These are phyloP conservation scores for Leptocoma aspasia DNA, from an alignment of 2,113 vertebrate species.

Conservation along the genomic window DNA sequence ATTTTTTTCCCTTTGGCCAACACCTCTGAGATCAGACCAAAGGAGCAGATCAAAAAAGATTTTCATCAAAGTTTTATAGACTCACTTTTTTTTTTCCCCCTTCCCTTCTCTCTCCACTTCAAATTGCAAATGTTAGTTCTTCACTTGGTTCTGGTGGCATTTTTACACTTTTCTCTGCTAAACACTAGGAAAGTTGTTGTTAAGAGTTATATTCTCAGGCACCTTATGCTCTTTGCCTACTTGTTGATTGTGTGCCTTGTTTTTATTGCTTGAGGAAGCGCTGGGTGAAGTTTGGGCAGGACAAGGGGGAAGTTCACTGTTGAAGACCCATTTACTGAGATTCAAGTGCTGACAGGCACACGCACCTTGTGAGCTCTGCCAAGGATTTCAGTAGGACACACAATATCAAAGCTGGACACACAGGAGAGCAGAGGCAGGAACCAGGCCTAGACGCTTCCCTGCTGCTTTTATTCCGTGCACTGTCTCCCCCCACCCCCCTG, in stretches of 20 bases:
- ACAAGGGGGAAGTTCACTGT: not conserved
- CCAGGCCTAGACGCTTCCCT: conserved; percentile 3
- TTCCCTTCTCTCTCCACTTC: not conserved
- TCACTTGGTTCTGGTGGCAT: not conserved
- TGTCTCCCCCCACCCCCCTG: not conserved
- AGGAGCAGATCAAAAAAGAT: conserved; percentile 18
- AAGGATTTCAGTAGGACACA: not conserved
- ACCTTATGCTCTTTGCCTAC: not conserved
- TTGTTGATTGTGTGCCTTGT: not conserved
- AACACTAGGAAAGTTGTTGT: not conserved
- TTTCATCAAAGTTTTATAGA: not conserved
- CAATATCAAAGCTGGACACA: not conserved
- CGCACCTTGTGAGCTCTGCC: not conserved
- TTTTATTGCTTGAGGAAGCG: not conserved
- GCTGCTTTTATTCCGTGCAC: conserved; percentile 25
- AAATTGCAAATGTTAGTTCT: not conserved
- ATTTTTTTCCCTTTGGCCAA: conserved; percentile 5
- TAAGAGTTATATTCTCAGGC: not conserved
- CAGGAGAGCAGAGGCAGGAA: not conserved
- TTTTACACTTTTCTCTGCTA: not conserved
- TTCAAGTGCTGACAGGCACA: not conserved
- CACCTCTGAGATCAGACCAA: not conserved
- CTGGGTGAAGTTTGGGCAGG: not conserved
- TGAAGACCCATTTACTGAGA: not conserved
- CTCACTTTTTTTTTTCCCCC: not conserved